Percentiles rank a stretch among this genome's conserved stretches.
These are phyloP conservation scores for Montipora capricornis DNA, from an alignment of 64 coral and sea anemone genomes.

Conservation along the genomic window DNA sequence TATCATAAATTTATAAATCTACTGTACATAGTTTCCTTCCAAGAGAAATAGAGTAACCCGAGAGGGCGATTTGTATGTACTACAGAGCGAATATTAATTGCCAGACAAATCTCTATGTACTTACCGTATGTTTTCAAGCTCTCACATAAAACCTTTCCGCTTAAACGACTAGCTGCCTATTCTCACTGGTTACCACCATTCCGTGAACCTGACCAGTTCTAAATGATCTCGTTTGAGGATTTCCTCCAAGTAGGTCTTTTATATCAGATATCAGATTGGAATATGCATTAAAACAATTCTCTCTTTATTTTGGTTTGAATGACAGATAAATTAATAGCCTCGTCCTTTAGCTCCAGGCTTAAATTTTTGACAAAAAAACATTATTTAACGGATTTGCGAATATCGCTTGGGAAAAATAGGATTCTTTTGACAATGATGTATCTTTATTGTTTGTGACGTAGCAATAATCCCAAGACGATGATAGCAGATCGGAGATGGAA, in stretches of 20 bases:
- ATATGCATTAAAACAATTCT: not conserved
- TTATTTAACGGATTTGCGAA: not conserved
- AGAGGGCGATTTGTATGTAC: too few relatives aligned
- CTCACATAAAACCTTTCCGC: not conserved
- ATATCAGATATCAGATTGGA: not conserved
- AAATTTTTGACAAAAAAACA: not conserved
- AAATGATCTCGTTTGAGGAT: not conserved
- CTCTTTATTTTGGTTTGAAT: not conserved
- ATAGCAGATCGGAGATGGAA: not conserved
- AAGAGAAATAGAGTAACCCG: too few relatives aligned
- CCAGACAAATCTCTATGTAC: too few relatives aligned
- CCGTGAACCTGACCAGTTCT: not conserved
- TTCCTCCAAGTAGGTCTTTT: not conserved
- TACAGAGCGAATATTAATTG: too few relatives aligned
- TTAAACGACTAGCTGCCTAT: not conserved
- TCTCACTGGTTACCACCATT: not conserved
- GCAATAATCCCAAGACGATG: not conserved
- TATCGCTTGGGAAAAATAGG: not conserved
- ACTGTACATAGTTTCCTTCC: too few relatives aligned
- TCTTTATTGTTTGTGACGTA: not conserved
- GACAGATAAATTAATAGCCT: not conserved
- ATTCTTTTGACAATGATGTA: not conserved
- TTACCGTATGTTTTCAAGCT: too few relatives aligned
- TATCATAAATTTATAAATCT: too few relatives aligned
- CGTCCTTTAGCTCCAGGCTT: not conserved